Evolutionary conservation across 2,113 vertebrate species (phyloP).

Genomic region (Cyrtonyx montezumae): DNA sequence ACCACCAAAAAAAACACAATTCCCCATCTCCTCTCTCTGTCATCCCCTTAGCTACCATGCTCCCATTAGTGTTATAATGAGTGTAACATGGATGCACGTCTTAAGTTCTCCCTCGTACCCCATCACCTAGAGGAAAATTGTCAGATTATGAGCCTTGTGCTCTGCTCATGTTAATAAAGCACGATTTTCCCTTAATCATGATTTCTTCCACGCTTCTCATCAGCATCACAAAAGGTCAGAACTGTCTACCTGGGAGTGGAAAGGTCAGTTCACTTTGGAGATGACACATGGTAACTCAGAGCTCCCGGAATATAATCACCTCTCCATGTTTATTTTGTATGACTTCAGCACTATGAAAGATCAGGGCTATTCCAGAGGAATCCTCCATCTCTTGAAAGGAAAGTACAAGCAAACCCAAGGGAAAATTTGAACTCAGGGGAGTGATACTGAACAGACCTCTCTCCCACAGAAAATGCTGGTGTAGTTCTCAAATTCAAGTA

Average conservation of each 20-base stretch:
- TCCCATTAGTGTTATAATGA: constrained; percentile 39
- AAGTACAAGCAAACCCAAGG: constrained; percentile 7
- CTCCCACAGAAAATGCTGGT: background rate
- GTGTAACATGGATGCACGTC: background rate
- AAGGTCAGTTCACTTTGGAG: constrained; percentile 66
- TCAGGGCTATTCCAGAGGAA: constrained; percentile 1
- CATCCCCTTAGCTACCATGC: background rate
- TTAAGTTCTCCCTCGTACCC: background rate
- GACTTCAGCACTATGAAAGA: constrained; percentile 10
- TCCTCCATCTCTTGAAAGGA: constrained; percentile 22
- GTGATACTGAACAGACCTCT: background rate
- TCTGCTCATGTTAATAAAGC: constrained; percentile 24
- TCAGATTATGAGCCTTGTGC: constrained; percentile 31
- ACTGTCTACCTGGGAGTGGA: constrained; percentile 50
- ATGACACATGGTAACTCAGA: constrained; percentile 1
- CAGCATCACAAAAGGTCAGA: constrained; percentile 58
- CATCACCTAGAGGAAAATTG: constrained; percentile 5
- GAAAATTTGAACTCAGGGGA: constrained; percentile 20
- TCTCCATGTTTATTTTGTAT: constrained; percentile 54
- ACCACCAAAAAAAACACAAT: background rate
- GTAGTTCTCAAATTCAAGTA: background rate
- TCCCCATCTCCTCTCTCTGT: background rate
- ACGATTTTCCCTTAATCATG: background rate
- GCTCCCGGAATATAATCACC: constrained; percentile 53
- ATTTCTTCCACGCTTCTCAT: constrained; percentile 53